Conservation (phyloP, 2,113 vertebrate species). For the Vulpes ferrilata region DNA sequence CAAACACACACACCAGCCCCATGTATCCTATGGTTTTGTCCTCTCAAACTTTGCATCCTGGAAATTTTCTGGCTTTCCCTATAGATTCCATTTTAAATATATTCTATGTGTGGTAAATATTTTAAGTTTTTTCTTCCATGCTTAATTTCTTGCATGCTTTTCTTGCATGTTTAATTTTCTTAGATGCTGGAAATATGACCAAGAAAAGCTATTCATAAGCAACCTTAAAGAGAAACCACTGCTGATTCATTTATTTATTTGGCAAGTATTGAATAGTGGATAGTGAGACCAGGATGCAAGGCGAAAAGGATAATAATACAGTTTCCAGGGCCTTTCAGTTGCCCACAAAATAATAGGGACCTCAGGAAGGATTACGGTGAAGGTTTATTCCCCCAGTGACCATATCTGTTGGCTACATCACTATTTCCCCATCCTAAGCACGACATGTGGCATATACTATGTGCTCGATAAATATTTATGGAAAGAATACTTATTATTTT, state of each 20-base stretch:
- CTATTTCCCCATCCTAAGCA: neutral
- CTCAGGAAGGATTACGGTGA: neutral
- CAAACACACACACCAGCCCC: neutral
- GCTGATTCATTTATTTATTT: conserved; percentile 61
- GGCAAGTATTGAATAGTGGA: neutral
- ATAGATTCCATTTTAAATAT: neutral
- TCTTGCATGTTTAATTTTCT: conserved; percentile 43
- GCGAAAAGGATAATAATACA: neutral
- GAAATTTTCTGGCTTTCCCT: neutral
- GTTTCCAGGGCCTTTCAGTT: neutral
- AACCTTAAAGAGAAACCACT: conserved; percentile 17
- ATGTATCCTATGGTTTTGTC: neutral
- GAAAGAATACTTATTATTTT: neutral
- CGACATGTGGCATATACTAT: neutral
- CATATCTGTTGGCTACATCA: neutral
- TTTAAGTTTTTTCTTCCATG: conserved; percentile 16
- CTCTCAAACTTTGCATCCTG: neutral
- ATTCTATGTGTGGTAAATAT: neutral
- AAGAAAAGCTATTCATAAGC: conserved; percentile 53
- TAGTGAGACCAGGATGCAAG: conserved; percentile 14
- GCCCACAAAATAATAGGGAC: neutral
- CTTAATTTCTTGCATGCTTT: conserved; percentile 51
- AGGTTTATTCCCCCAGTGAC: neutral
- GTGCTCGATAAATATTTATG: neutral
- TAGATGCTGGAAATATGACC: conserved; percentile 59